Base-by-base conservation (phyloP, 2,797 vertebrate species). In the Lemur catta region DNA sequence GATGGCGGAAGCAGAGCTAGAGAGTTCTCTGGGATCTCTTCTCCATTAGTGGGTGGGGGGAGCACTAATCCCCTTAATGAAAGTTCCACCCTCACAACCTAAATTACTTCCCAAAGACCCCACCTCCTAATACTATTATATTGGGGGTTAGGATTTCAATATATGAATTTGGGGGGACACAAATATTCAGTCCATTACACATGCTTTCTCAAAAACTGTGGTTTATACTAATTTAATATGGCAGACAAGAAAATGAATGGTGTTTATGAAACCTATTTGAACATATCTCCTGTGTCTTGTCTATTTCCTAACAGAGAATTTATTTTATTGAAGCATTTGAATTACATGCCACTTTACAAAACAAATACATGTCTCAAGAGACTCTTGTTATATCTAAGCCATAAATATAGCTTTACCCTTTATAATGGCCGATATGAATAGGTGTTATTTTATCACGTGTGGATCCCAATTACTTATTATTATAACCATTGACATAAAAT, bases 331-430 rank as follows among this genome's bases (percentile, higher is more conserved):
- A 72, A 75, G 33, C 41, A 86, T 76, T 93, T 75, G 20, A 81
- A 55, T 92, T 76, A 50, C 7, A 65, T 4, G 35, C 59, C 38
- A 59, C 30, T 91, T 94, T 67, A 57, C 15, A 84, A 69, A 55
- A 52, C 33, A 95, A 33, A 41, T 46, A n/a, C 50, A 13, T 69
- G 71, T 95, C 43, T 81, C 55, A 74, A 72, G 22, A 96, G n/a
- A 52, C 28, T 38, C 35, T 63, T n/a, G 22, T 63, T 72, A 41
- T 9, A 38, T 8, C 50, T 78, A 57, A 86, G 17, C 57, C 46
- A 75, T 71, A 95, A 63, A 84, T 46, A 41, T 46, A 59, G 24
- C n/a, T 65, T 94, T 65, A 86, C 71, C 57, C 7, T 82, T 97
- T 79, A 57, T 63, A 85, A 38, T 14, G 78, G 30, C 15, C 69